A percentile compares a stretch with the other conserved stretches of the same genome.
Evolutionary conservation across 2,888 invertebrate genomes (phyloP).

Genomic region (Piscicola geometra): DNA sequence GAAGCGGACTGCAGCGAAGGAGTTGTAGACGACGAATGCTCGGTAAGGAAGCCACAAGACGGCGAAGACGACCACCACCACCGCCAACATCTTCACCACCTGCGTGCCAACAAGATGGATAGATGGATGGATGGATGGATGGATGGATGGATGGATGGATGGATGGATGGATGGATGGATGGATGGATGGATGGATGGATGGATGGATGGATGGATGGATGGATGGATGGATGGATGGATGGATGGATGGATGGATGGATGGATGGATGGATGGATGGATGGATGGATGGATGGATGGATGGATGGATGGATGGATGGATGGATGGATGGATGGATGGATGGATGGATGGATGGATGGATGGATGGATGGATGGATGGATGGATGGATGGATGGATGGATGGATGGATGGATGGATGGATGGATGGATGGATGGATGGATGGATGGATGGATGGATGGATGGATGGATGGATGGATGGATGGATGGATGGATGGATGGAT

Average conservation of each 20-base stretch:
- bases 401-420: too few relatives aligned
- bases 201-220: conserved; percentile 13
- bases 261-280: background rate
- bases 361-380: too few relatives aligned
- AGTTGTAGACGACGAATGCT: conserved; percentile 64
- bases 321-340: too few relatives aligned
- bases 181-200: conserved; percentile 12
- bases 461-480: too few relatives aligned
- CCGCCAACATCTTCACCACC: conserved; percentile 65
- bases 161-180: background rate
- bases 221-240: conserved; percentile 9
- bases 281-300: conserved; percentile 11
- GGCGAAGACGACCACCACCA: conserved; percentile 63
- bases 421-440: too few relatives aligned
- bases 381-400: too few relatives aligned
- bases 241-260: conserved; percentile 12
- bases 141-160: background rate
- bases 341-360: too few relatives aligned
- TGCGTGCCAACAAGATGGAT: conserved; percentile 47
- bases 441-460: too few relatives aligned
- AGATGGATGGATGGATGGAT: conserved; percentile 11
- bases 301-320: background rate
- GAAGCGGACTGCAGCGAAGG: conserved; percentile 59
- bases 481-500: too few relatives aligned
- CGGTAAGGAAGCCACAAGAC: conserved; percentile 64